These are phyloP conservation scores for Paedocypris sp. DNA, from an alignment of 2,113 vertebrate genomes.

Conservation along the genomic window DNA sequence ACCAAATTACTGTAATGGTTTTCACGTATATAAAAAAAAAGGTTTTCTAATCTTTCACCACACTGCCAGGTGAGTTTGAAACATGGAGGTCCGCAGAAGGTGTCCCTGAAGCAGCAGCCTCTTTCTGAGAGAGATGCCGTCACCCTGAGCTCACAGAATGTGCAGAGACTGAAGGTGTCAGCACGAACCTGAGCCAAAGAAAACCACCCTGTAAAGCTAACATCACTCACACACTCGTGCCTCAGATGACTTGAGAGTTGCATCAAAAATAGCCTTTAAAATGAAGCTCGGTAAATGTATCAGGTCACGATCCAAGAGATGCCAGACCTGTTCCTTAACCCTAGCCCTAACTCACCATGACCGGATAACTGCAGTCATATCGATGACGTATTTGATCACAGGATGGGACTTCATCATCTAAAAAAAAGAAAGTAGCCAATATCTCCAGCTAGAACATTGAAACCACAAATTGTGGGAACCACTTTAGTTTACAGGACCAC, in stretches of 20 bases:
- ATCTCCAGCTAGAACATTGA: no score
- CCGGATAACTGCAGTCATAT: no score
- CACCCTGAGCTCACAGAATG: slow-evolving; percentile 27
- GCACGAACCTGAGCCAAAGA: slow-evolving; percentile 39
- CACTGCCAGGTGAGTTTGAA: no score
- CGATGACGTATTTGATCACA: no score
- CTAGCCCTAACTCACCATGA: background rate
- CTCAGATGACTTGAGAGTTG: slow-evolving; percentile 15
- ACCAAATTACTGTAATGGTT: no score
- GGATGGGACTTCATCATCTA: background rate
- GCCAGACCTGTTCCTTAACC: slow-evolving; percentile 7
- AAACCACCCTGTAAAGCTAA: slow-evolving; percentile 27
- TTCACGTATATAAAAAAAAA: no score
- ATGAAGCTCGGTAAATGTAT: slow-evolving; percentile 10
- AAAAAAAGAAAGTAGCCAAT: background rate
- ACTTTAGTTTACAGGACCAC: no score
- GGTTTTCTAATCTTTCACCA: no score
- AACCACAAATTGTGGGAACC: no score
- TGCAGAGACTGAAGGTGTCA: slow-evolving; percentile 24
- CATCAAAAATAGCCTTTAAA: slow-evolving; percentile 18
- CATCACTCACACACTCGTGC: slow-evolving; percentile 34
- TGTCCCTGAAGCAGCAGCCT: background rate
- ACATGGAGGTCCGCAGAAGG: background rate
- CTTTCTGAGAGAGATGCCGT: slow-evolving; percentile 6
- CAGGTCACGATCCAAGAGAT: slow-evolving; percentile 4